Evolutionary conservation across 2,113 vertebrate species (phyloP).

Genomic region (Myanophis thanlyinensis): DNA sequence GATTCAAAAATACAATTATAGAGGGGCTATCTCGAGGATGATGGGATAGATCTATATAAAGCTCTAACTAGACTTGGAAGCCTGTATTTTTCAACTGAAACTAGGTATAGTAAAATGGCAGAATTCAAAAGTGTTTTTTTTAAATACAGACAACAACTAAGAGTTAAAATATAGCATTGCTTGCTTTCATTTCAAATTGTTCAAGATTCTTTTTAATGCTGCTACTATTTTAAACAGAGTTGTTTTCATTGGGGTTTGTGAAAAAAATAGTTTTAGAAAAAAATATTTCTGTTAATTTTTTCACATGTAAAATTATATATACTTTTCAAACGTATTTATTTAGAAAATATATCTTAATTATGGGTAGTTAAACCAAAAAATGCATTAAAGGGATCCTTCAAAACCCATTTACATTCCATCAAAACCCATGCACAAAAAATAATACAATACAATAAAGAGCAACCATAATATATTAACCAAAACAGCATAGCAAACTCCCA

Average conservation of each 20-base stretch:
- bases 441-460: not conserved
- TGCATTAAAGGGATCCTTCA: not conserved
- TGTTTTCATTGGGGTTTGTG: not conserved
- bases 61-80: not conserved
- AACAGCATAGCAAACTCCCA: not conserved
- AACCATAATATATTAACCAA: not conserved
- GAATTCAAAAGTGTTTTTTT: not conserved
- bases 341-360: too few relatives aligned
- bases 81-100: not conserved
- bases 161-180: not conserved
- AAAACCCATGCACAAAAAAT: not conserved
- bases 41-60: not conserved
- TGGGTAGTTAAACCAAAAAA: not conserved
- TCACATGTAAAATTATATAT: not conserved
- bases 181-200: not conserved
- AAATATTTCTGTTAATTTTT: not conserved
- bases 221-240: not conserved
- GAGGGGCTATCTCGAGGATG: not conserved
- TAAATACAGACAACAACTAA: not conserved
- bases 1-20: not conserved
- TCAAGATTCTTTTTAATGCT: not conserved
- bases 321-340: not conserved
- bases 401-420: not conserved
- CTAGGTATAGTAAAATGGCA: not conserved
- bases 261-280: not conserved